Evolutionary conservation across 2,797 vertebrate species (phyloP), one percentile per base, ranked within the genome.

Genomic region (Anabas testudineus): DNA sequence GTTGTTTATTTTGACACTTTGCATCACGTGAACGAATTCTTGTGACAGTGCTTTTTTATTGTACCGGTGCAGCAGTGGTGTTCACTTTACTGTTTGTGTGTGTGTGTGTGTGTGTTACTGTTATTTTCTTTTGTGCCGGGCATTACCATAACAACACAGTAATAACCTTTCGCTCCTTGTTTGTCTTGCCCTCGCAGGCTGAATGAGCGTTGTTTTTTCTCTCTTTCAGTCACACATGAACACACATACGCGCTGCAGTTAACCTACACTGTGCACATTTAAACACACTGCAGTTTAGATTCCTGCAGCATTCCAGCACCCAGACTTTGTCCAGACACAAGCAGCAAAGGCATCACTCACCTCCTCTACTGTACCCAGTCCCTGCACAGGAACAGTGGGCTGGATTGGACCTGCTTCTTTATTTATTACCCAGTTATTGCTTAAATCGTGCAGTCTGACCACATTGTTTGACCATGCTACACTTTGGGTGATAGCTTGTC

Each of bases 121-220:
- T 68, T 51, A 2, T 56, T 72, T 81, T 56, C 32, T 28, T 71
- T 77, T 37, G 48, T 48, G 30, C 22, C 2, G 6, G 22, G 30
- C 76, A 87, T 90, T 78, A 79, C 80, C 86, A 87, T 88, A 84
- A 85, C 86, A 84, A 90, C 74, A 59, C 69, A 19, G 49, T 41
- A 59, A 68, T 80, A 64, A 63, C 71, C 75, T 26, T 71, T 75
- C 30, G 26, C 30, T 70, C 37, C 66, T 53, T 81, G 80, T 88
- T 89, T 87, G 83, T 74, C 51, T 82, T 81, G 32, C 42, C 57
- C 39, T 81, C 34, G 53, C 73, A 56, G 71, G 58, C 56, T 79
- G 83, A 86, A 76, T 69, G 59, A 86, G 81, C 78, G 84, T 86
- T 86, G 71, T 85, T 78, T 76, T 84, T 71, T 43, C 56, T 72